Conservation (phyloP, 2,888 invertebrate species). For the Dioctria linearis region DNA sequence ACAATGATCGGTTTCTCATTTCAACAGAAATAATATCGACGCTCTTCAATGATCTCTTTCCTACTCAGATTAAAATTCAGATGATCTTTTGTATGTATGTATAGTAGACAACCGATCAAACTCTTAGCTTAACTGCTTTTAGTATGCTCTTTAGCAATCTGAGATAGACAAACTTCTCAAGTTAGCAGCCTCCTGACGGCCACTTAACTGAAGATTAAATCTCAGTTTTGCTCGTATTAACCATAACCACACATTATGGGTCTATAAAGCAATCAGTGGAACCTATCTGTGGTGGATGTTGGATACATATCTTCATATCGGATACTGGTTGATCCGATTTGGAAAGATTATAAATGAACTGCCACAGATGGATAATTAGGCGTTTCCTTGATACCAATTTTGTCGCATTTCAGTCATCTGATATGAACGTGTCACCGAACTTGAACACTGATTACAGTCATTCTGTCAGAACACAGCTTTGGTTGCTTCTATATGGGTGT, state of each 20-base stretch:
- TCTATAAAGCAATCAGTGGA: neutral
- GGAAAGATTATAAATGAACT: conserved; percentile 39
- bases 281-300: neutral
- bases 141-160: neutral
- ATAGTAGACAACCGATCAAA: too few relatives aligned
- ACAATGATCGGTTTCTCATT: conserved; percentile 7
- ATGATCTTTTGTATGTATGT: too few relatives aligned
- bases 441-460: conserved; percentile 38
- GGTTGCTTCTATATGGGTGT: too few relatives aligned
- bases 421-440: conserved; percentile 33
- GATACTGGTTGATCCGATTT: conserved; percentile 18
- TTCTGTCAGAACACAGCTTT: neutral
- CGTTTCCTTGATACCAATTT: conserved; percentile 44
- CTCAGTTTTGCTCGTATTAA: conserved; percentile 28
- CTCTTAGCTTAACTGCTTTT: conserved; percentile 11
- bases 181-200: conserved; percentile 1
- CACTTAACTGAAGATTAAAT: conserved; percentile 35
- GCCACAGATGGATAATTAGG: conserved; percentile 47
- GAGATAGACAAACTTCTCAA: neutral
- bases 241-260: conserved; percentile 20
- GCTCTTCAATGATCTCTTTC: neutral
- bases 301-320: conserved; percentile 33
- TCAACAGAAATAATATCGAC: too few relatives aligned
- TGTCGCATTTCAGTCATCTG: conserved; percentile 36
- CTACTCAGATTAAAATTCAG: neutral